Evolutionary conservation across 2,797 vertebrate species (phyloP).

Genomic region (Myotis myotis): DNA sequence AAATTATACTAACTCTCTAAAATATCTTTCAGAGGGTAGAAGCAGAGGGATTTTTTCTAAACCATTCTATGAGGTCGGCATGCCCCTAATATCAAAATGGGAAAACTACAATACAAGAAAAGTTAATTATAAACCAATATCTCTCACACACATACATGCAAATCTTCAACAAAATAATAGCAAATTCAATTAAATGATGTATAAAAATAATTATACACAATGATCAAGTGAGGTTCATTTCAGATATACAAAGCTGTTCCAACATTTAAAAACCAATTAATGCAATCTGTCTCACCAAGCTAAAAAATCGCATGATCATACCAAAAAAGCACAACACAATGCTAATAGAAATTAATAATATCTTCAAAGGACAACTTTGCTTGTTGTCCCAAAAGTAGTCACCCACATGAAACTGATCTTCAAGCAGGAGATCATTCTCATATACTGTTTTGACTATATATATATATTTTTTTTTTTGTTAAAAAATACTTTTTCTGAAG

Average conservation of each 20-base stretch:
- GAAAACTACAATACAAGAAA: neutral
- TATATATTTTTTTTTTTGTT: neutral
- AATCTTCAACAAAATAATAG: neutral
- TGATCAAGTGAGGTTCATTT: neutral
- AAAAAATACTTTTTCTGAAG: neutral
- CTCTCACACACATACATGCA: neutral
- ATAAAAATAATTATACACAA: neutral
- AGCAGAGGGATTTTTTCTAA: neutral
- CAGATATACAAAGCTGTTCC: neutral
- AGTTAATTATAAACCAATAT: neutral
- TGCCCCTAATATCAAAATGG: neutral
- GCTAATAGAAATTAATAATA: neutral
- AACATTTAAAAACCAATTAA: neutral
- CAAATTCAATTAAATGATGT: neutral
- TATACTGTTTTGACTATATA: neutral
- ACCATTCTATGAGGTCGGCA: neutral
- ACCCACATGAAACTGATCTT: neutral
- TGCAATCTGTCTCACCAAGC: neutral
- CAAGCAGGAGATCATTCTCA: neutral
- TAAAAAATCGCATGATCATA: neutral
- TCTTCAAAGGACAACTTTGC: neutral
- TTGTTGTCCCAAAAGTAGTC: neutral
- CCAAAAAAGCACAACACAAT: neutral
- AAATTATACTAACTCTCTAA: neutral
- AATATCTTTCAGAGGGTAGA: neutral